Evolutionary conservation across 2,888 invertebrate species (phyloP), one percentile per base, ranked within the genome.

Genomic region (Piscicola geometra): DNA sequence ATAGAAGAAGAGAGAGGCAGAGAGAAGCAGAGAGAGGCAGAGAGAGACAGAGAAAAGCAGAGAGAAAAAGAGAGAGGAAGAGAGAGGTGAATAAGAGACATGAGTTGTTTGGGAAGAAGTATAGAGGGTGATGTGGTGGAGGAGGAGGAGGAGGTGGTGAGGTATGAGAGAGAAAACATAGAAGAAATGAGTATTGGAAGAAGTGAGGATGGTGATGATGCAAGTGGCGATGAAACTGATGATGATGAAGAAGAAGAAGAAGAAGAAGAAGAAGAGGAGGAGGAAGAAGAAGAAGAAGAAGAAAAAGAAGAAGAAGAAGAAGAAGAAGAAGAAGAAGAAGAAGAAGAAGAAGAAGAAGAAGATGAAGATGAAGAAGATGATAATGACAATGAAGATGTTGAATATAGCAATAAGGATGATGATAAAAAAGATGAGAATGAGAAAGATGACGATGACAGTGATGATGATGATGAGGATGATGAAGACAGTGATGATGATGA

Each of bases 391-490:
- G 72, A 2, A 1, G 56, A 1, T 30, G 1, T 28, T 0, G 56
- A 73, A 33, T 1, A 32, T n/a, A 52, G 52, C n/a, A 33, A 35
- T 64, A 33, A 47, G 32, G 60, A 52, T 21, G 73, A 30, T 25
- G 64, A 21, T n/a, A 64, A 64, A 18, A 36, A 60, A n/a, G 60
- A 64, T 30, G 56, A 73, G 15, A 35, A 73, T 30, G 73, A 64
- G 21, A 1, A 70, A 47, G 47, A 47, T 5, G 70, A 70, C 3
- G 25, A 1, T n/a, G 60, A 64, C n/a, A 30, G 35, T 35, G 41
- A 28, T 30, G 69, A 70, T n/a, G 60, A 64, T 9, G 50, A 60
- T 28, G 56, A 28, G n/a, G 69, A 56, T 33, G 75, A 70, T 56
- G 70, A 52, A 67, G 32, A 3, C 12, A 33, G 52, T 32, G 52